A percentile compares a stretch with the other conserved stretches of the same genome.
Conservation (phyloP, 2,888 invertebrate genomes). For the Venusia cambrica region DNA sequence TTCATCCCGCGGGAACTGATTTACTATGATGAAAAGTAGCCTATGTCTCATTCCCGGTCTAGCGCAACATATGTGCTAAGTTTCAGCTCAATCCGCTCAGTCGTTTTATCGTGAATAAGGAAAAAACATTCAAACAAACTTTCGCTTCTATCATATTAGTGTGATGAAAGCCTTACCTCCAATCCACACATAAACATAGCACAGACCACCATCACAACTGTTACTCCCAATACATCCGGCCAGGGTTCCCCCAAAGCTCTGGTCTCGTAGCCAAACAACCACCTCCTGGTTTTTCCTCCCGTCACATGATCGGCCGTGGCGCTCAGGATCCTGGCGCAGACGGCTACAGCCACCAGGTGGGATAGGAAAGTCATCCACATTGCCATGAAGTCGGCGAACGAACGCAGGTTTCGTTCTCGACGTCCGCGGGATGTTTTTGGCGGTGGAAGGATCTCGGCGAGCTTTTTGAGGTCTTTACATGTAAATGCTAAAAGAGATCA, state of each 20-base stretch:
- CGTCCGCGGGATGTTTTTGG: conserved; percentile 60
- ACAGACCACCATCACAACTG: conserved; percentile 81
- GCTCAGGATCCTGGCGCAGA: conserved; percentile 82
- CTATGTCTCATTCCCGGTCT: no score
- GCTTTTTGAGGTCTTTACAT: conserved; percentile 61
- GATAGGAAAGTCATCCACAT: conserved; percentile 83
- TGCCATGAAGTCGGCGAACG: conserved; percentile 79
- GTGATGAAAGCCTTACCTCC: conserved; percentile 52
- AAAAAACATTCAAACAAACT: no score
- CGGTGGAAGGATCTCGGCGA: conserved; percentile 63
- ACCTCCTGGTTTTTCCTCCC: conserved; percentile 79
- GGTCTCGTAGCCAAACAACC: conserved; percentile 82
- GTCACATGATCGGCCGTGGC: conserved; percentile 84
- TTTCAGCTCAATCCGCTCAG: no score
- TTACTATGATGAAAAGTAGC: no score
- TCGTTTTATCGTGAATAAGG: no score
- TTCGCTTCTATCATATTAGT: no score
- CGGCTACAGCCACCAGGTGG: conserved; percentile 81
- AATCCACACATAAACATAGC: conserved; percentile 84
- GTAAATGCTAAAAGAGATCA: conserved; percentile 61
- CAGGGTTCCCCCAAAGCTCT: conserved; percentile 82
- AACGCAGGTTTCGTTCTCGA: conserved; percentile 69
- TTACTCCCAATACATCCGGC: conserved; percentile 83
- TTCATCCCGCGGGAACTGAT: no score
- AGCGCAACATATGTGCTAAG: no score